Evolutionary conservation across 2,797 vertebrate species (phyloP).

Genomic region (Sebastes hubbsi): DNA sequence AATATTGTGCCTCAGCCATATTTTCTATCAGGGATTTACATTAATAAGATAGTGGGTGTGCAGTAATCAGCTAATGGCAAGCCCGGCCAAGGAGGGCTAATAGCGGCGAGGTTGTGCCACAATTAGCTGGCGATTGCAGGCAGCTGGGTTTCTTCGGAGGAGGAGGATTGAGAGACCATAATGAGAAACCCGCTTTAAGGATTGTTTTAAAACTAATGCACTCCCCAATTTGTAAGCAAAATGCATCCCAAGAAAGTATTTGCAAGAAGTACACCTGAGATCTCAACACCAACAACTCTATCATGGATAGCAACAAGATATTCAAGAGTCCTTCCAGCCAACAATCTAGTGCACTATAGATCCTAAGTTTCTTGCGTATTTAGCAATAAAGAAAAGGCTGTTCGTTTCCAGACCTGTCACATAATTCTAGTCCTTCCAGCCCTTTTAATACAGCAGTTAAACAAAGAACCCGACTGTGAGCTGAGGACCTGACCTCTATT

Average conservation of each 20-base stretch:
- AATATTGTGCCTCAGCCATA: conserved; percentile 60
- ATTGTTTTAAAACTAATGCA: background rate
- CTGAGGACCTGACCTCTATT: conserved; percentile 62
- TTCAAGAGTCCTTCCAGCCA: background rate
- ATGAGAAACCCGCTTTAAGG: conserved; percentile 25
- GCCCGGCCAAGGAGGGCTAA: conserved; percentile 41
- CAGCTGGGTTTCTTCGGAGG: conserved; percentile 11
- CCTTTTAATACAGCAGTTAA: conserved; percentile 7
- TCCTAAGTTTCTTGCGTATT: background rate
- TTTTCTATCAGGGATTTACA: conserved; percentile 65
- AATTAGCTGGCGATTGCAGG: conserved; percentile 71
- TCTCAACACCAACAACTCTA: background rate
- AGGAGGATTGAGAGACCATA: background rate
- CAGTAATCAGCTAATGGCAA: conserved; percentile 67
- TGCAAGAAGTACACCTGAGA: background rate
- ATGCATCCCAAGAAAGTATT: background rate
- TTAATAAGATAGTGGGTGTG: conserved; percentile 71
- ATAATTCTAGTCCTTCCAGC: background rate
- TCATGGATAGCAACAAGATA: background rate
- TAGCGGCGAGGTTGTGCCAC: conserved; percentile 35
- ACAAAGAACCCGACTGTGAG: conserved; percentile 24
- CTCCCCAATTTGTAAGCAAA: background rate
- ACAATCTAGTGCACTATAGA: background rate
- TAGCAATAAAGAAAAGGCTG: background rate
- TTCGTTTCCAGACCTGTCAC: background rate